Evolutionary conservation across 2,888 invertebrate species (phyloP), one percentile per base, ranked within the genome.

Genomic region (Auanema freiburgensis): DNA sequence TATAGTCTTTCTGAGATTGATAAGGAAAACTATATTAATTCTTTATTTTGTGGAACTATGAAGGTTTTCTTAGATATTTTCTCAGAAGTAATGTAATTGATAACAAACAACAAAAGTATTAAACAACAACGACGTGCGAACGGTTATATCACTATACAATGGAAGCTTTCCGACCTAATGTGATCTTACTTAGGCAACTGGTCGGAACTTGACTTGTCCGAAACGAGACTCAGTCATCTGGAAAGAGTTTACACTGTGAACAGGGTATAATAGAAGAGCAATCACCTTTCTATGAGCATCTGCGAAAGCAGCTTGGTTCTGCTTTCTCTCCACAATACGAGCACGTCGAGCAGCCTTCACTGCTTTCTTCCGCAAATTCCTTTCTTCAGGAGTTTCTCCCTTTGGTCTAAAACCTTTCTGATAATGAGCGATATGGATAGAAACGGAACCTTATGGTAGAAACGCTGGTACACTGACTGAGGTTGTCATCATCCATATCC

Each of bases 341-440:
- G 58, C 63, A 46, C 69, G 88, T 77, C 91, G 88, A 79, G 91
- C 91, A 74, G 91, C 90, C 83, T 90, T 91, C 88, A 93, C 86
- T 3, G 90, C 87, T 46, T 89, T 88, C 84, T 94, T 93, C 2
- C 93, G 87, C 78, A 89, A 89, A 80, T 90, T 90, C 84, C 90
- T 90, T 77, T 91, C 91, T 66, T 91, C 90, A 0, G 89, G 87
- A 0, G 91, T 91, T 85, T 94, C 94, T 77, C 90, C 89, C 73
- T 90, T 89, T 0, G 91, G 90, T 41, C 83, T 69, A 52, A 64
- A 72, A 52, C 51, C 11, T 14, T 33, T 25, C n/a, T n/a, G n/a
- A n/a, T n/a, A n/a, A n/a, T n/a, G n/a, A n/a, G n/a, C n/a, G 14
- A 60, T 46, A 8, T 68, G 63, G 8, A 57, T 40, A 25, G 59